phyloP scores from a whole-genome alignment of 1,140 invertebrate genomes.

The Listronotus oregonensis region DNA sequence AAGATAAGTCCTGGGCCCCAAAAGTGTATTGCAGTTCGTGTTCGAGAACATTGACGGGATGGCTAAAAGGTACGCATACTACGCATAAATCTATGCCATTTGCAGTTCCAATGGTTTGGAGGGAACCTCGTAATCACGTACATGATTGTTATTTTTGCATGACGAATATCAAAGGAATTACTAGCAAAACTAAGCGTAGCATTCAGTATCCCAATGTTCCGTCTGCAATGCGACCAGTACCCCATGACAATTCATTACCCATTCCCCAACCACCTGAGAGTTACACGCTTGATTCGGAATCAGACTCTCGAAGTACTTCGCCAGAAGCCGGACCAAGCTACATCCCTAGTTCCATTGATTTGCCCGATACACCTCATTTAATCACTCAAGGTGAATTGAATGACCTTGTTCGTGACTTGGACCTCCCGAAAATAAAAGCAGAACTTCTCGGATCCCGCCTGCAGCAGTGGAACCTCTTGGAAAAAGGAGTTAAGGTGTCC shows the following conservation, averaged over 20 bases:
- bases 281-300: too few species aligned
- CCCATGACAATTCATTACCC: slow-evolving; percentile 8
- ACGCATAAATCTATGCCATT: slow-evolving; percentile 37
- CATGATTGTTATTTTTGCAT: slow-evolving; percentile 46
- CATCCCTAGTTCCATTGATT: too few species aligned
- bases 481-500: background rate
- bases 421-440: slow-evolving; percentile 13
- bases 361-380: slow-evolving; percentile 9
- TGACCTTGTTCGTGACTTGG: slow-evolving; percentile 5
- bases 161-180: slow-evolving; percentile 15
- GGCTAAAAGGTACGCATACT: slow-evolving; percentile 22
- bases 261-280: background rate
- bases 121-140: slow-evolving; percentile 40
- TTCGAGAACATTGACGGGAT: slow-evolving; percentile 16
- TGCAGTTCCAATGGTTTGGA: slow-evolving; percentile 40
- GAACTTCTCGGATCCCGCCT: slow-evolving; percentile 18
- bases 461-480: slow-evolving; percentile 13
- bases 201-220: slow-evolving; percentile 28
- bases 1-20: slow-evolving; percentile 15
- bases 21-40: slow-evolving; percentile 14
- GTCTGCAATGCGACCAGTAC: slow-evolving; percentile 9
- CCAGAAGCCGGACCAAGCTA: too few species aligned
- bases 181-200: slow-evolving; percentile 16
- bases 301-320: too few species aligned
- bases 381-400: slow-evolving; percentile 13